Conservation (phyloP, 2,113 vertebrate genomes). For the Phoenicopterus ruber region DNA sequence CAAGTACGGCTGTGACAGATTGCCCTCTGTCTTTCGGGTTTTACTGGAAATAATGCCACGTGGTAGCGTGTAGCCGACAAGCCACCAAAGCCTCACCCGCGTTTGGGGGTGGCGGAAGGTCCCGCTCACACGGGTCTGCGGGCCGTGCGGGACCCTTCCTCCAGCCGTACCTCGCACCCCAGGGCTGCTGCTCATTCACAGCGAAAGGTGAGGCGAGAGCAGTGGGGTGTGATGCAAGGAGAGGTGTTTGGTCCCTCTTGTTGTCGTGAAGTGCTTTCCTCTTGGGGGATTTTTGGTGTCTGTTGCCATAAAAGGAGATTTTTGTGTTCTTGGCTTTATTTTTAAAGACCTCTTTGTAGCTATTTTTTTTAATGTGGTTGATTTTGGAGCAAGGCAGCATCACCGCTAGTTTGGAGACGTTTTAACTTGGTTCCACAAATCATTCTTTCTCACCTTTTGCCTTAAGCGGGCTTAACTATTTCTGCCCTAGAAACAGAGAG, state of each 20-base stretch:
- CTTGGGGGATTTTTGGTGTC: not conserved
- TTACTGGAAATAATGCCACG: not conserved
- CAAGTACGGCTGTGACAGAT: not conserved
- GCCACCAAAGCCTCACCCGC: not conserved
- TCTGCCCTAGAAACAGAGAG: not conserved
- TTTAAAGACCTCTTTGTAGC: not conserved
- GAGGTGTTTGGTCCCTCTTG: not conserved
- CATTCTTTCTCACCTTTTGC: not conserved
- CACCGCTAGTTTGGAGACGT: not conserved
- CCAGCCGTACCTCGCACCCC: accelerated
- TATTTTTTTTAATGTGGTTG: not conserved
- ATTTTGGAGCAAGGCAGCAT: not conserved
- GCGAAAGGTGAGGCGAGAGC: not conserved
- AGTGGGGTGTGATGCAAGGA: not conserved
- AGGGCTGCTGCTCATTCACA: no score
- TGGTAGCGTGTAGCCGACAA: not conserved
- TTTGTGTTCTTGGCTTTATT: not conserved
- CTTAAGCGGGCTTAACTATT: not conserved
- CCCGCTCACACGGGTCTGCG: accelerated
- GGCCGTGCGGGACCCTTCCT: not conserved
- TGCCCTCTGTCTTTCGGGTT: not conserved
- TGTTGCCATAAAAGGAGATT: not conserved
- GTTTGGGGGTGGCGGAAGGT: not conserved
- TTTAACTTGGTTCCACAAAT: not conserved
- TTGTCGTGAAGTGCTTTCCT: not conserved